Conservation (phyloP, 2,888 invertebrate species). For the Pachliopta kotzebuea region DNA sequence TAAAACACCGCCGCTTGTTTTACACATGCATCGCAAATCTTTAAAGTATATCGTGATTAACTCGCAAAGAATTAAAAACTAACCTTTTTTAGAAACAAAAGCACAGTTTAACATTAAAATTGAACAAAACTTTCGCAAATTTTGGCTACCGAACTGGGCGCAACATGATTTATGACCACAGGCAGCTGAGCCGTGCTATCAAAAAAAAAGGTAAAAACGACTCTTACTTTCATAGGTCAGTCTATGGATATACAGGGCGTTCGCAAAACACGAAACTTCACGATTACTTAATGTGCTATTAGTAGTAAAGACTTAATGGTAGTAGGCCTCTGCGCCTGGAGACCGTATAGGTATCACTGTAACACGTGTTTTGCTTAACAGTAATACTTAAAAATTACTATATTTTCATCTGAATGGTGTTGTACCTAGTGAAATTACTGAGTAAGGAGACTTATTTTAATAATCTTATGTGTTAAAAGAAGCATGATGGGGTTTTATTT, state of each 20-base stretch:
- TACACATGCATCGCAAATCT: background rate
- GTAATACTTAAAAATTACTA: too few relatives aligned
- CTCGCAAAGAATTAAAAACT: background rate
- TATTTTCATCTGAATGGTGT: too few relatives aligned
- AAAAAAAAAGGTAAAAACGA: constrained; percentile 48
- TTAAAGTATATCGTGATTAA: background rate
- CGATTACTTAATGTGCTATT: background rate
- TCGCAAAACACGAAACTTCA: background rate
- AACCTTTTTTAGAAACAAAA: constrained; percentile 20
- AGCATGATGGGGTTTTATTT: too few relatives aligned
- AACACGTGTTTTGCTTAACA: too few relatives aligned
- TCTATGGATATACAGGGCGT: constrained; percentile 41
- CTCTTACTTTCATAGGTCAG: constrained; percentile 61
- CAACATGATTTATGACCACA: constrained; percentile 54
- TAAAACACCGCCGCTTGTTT: too few relatives aligned
- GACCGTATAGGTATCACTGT: too few relatives aligned
- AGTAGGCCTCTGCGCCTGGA: too few relatives aligned
- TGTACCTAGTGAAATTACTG: too few relatives aligned
- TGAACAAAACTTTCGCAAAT: constrained; percentile 31
- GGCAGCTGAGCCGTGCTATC: constrained; percentile 55
- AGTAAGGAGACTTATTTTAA: too few relatives aligned
- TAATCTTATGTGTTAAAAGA: too few relatives aligned
- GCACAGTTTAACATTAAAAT: constrained; percentile 9
- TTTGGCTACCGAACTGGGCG: constrained; percentile 51
- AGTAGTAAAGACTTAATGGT: background rate